Evolutionary conservation across 92 coral and sea anemone genomes (phyloP).

Genomic region (Meandrina meandrites): DNA sequence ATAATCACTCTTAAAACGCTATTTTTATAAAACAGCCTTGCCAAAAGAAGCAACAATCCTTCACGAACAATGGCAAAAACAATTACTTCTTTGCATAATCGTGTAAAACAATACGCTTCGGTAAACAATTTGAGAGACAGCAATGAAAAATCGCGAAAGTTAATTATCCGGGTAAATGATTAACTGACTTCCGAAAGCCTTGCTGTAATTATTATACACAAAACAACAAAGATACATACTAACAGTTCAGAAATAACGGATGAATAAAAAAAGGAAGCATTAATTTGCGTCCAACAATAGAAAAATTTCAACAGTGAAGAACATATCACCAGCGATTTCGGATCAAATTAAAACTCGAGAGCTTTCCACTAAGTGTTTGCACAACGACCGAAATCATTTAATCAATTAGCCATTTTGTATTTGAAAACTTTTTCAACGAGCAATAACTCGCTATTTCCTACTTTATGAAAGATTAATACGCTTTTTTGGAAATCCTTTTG

Average conservation of each 20-base stretch:
- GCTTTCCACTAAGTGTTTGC: neutral
- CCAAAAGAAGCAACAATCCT: neutral
- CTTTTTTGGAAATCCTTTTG: neutral
- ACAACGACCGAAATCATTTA: neutral
- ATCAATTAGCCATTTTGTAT: neutral
- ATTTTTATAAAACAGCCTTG: neutral
- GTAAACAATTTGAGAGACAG: conserved; percentile 11
- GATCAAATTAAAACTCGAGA: neutral
- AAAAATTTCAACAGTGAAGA: neutral
- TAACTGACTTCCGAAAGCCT: neutral
- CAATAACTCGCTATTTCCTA: neutral
- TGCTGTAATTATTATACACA: neutral
- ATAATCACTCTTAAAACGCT: conserved; percentile 15
- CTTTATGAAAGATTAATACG: neutral
- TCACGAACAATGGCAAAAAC: conserved; percentile 12
- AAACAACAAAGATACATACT: neutral
- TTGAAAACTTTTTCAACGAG: neutral
- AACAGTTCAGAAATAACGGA: neutral
- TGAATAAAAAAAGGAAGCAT: neutral
- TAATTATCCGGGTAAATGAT: neutral
- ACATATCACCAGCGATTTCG: neutral
- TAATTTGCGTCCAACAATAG: neutral
- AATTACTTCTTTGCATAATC: neutral
- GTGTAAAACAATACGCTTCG: conserved; percentile 21
- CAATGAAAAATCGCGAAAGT: neutral